Evolutionary conservation across 1,140 invertebrate species (phyloP), one percentile per base, ranked within the genome.

Genomic region (Trichoplusia ni): DNA sequence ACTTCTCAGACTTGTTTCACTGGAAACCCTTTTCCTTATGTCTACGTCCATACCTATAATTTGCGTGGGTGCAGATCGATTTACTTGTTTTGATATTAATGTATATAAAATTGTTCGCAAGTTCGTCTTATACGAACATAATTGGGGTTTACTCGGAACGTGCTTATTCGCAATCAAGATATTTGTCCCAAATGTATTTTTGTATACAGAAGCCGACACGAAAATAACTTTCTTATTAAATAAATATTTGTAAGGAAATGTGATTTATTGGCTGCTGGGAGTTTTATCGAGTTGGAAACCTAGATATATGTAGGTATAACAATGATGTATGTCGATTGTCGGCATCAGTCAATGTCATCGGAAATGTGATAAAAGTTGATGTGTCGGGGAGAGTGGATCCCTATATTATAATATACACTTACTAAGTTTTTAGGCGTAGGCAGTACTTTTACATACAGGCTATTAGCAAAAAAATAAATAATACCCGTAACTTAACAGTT

Each of bases 81-180:
- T 51, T 29, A 51, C 16, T 16, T n/a, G 47, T 35, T 51, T 51
- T 18, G 14, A 16, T 51, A 33, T 51, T 51, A 35, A 51, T 51
- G 19, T 51, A 35, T 51, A 33, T 5, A 27, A 13, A 35, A 51
- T 51, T 51, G 47, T 33, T 51, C 31, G 29, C 35, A 21, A 19
- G 16, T 51, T 35, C 11, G 47, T 18, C 11, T 21, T 13, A 51
- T 51, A 51, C 29, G 21, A 35, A 35, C 33, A 21, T 35, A 21
- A 33, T 51, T n/a, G n/a, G n/a, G 47, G 29, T 18, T 9, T 5
- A 35, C 18, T 27, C 25, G 6, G 47, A 2, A 35, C 16, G 29
- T 35, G 25, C 23, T 47, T 51, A 51, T 51, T 51, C 35, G 47
- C 47, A 51, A 51, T 51, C 47, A 51, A 51, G 47, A 19, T 49